Conservation (phyloP, 2,888 invertebrate species). For the Heliconius aoede region DNA sequence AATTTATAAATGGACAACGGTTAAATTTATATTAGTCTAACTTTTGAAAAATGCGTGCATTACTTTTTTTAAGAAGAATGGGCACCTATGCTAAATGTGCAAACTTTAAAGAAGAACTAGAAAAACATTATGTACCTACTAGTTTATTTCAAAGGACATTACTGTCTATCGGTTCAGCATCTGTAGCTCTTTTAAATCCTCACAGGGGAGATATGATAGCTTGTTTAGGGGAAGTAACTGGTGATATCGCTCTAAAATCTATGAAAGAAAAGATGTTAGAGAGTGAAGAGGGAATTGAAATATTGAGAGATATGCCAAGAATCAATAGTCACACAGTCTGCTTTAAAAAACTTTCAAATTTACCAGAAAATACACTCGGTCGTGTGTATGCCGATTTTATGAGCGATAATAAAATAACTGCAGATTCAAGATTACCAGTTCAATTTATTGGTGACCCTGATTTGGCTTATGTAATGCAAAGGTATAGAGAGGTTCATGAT, state of each 20-base stretch:
- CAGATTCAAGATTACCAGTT: constrained; percentile 95
- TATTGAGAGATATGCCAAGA: constrained; percentile 91
- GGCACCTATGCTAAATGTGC: constrained; percentile 48
- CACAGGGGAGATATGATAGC: constrained; percentile 95
- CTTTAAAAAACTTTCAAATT: constrained; percentile 86
- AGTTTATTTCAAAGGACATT: constrained; percentile 89
- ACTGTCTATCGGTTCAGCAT: constrained; percentile 93
- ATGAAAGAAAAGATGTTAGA: constrained; percentile 90
- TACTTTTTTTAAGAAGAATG: constrained; percentile 33
- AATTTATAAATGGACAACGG: neutral
- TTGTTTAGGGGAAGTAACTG: constrained; percentile 96
- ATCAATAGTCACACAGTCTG: constrained; percentile 93
- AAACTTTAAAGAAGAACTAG: constrained; percentile 85
- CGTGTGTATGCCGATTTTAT: constrained; percentile 93
- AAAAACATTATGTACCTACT: constrained; percentile 85
- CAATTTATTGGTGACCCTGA: constrained; percentile 95
- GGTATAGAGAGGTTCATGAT: constrained; percentile 99
- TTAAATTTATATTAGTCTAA: neutral
- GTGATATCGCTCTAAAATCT: constrained; percentile 86
- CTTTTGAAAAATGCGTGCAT: constrained; percentile 32
- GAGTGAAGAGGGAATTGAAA: constrained; percentile 89
- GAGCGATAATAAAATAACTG: constrained; percentile 92
- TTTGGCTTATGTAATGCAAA: constrained; percentile 97
- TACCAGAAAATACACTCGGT: constrained; percentile 93
- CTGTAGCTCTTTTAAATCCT: constrained; percentile 92